phyloP scores from a whole-genome alignment of 1,140 invertebrate genomes.

The Pogonomyrmex californicus region DNA sequence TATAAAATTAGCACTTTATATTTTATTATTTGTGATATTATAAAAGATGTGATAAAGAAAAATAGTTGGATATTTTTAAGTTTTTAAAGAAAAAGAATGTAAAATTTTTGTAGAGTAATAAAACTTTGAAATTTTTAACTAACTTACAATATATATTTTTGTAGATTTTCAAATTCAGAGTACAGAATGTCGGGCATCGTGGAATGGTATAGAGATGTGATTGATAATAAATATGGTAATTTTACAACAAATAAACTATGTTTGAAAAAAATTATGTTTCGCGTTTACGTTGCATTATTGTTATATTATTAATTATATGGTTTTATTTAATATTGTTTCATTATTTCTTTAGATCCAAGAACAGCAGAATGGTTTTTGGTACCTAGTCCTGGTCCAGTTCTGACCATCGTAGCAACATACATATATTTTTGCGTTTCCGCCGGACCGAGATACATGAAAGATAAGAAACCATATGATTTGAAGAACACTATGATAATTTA shows the following conservation, averaged over 20 bases:
- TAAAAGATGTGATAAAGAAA: not conserved
- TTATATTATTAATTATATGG: not conserved
- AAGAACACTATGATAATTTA: conserved; percentile 93
- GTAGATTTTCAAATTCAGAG: conserved; percentile 18
- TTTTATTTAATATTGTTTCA: too few relatives aligned
- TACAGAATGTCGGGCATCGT: conserved; percentile 79
- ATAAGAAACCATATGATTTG: conserved; percentile 94
- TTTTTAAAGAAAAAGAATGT: not conserved
- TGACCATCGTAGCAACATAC: conserved; percentile 92
- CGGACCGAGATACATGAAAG: conserved; percentile 94
- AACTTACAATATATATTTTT: conserved; percentile 31
- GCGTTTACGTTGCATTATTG: not conserved
- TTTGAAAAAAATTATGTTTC: conserved; percentile 3
- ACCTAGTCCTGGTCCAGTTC: conserved; percentile 92
- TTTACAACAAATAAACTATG: not conserved
- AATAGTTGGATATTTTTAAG: not conserved
- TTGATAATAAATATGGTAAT: conserved; percentile 84
- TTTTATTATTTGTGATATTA: not conserved
- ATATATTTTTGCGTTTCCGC: conserved; percentile 92
- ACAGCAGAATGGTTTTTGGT: conserved; percentile 95
- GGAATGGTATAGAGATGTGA: conserved; percentile 82
- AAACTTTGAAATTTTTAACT: not conserved
- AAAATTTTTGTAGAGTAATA: not conserved
- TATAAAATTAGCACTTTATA: not conserved
- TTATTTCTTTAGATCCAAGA: conserved; percentile 91